These are phyloP conservation scores for Pelobates fuscus DNA, from an alignment of 2,113 vertebrate species.

Conservation along the genomic window DNA sequence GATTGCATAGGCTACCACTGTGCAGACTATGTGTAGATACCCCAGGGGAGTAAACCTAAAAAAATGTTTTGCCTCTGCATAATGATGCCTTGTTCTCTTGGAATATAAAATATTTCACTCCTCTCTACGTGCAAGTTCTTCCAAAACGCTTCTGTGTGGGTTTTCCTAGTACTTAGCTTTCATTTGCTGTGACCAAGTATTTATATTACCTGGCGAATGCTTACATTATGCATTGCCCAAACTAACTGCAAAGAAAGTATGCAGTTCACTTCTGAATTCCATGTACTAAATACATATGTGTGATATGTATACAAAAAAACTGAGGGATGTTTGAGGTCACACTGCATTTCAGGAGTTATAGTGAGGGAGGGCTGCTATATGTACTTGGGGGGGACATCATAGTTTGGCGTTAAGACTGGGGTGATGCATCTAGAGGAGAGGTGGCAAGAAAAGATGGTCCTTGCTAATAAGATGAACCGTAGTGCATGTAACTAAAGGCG, in stretches of 20 bases:
- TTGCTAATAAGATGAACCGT: slow-evolving; percentile 39
- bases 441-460: slow-evolving; percentile 17
- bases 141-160: background rate
- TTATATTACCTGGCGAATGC: slow-evolving; percentile 2
- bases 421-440: accelerated
- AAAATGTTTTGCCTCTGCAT: too few relatives aligned
- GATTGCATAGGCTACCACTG: too few relatives aligned
- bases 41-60: too few relatives aligned
- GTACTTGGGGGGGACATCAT: background rate
- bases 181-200: slow-evolving; percentile 5
- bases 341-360: background rate
- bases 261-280: background rate
- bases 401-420: background rate
- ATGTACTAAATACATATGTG: accelerated
- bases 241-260: slow-evolving; percentile 2
- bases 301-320: background rate
- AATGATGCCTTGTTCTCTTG: background rate
- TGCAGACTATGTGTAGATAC: too few relatives aligned
- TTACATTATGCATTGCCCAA: background rate
- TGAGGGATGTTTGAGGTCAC: background rate
- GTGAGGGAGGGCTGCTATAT: accelerated
- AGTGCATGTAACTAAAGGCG: slow-evolving; percentile 50
- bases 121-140: background rate
- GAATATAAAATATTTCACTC: background rate
- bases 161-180: background rate